phyloP scores from a whole-genome alignment of 2,797 vertebrate species.

The Cyprinella venusta region DNA sequence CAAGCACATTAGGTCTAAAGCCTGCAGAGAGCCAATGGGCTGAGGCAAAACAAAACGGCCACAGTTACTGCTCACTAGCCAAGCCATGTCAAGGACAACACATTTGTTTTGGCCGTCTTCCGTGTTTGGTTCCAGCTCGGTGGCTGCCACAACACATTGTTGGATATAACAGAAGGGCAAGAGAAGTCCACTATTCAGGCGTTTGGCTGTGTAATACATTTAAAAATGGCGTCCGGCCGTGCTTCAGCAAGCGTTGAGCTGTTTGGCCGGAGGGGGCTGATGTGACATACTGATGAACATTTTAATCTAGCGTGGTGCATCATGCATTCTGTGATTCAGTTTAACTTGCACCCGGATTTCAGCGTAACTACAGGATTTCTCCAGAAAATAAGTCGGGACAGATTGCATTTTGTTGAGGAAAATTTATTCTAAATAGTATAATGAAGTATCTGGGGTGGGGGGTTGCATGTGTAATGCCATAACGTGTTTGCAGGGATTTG shows the following conservation, averaged over 20 bases:
- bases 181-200: constrained; percentile 16
- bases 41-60: neutral
- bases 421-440: neutral
- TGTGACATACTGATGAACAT: constrained; percentile 3
- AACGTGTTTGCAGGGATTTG: neutral
- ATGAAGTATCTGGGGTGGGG: neutral
- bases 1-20: constrained; percentile 22
- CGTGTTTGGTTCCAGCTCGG: constrained; percentile 4
- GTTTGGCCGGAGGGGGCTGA: neutral
- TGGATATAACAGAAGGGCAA: constrained; percentile 14
- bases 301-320: neutral
- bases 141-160: constrained; percentile 29
- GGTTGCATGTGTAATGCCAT: neutral
- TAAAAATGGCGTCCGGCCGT: neutral
- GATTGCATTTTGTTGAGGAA: neutral
- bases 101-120: constrained; percentile 41
- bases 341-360: neutral
- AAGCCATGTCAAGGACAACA: constrained; percentile 47
- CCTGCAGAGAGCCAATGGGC: constrained; percentile 13
- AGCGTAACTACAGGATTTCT: neutral
- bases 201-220: neutral
- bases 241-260: neutral
- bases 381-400: neutral
- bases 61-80: constrained; percentile 37
- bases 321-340: neutral